Conservation (phyloP, 2,797 vertebrate genomes). For the Clarias fuscus region DNA sequence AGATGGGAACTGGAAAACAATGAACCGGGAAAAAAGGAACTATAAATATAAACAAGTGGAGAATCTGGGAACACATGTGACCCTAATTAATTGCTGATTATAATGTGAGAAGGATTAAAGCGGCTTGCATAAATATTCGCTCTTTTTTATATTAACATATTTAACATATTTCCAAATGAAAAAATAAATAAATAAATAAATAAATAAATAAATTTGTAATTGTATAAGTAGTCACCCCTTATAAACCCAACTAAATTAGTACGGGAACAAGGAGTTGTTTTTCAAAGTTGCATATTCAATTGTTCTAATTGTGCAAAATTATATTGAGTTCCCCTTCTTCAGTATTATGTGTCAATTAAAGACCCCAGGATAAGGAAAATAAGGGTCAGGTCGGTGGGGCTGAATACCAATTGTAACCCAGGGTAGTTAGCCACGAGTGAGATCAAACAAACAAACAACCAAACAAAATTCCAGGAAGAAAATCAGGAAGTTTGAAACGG, state of each 20-base stretch:
- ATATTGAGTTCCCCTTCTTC: not conserved
- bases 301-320: not conserved
- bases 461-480: not conserved
- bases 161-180: not conserved
- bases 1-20: constrained; percentile 1
- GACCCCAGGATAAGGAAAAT: too few relatives aligned
- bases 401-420: not conserved
- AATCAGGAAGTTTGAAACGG: constrained; percentile 11
- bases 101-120: not conserved
- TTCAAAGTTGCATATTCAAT: not conserved
- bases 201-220: too few relatives aligned
- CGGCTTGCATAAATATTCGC: not conserved
- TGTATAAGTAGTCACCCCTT: not conserved
- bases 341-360: not conserved
- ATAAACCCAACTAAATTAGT: not conserved
- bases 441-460: not conserved
- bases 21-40: constrained; percentile 6
- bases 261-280: not conserved
- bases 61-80: not conserved
- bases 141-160: not conserved
- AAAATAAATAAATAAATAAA: too few relatives aligned
- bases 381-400: not conserved
- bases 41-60: not conserved
- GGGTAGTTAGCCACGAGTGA: not conserved
- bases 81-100: not conserved